Conservation (phyloP, 2,113 vertebrate species). For the Microcebus ravelobensis region DNA sequence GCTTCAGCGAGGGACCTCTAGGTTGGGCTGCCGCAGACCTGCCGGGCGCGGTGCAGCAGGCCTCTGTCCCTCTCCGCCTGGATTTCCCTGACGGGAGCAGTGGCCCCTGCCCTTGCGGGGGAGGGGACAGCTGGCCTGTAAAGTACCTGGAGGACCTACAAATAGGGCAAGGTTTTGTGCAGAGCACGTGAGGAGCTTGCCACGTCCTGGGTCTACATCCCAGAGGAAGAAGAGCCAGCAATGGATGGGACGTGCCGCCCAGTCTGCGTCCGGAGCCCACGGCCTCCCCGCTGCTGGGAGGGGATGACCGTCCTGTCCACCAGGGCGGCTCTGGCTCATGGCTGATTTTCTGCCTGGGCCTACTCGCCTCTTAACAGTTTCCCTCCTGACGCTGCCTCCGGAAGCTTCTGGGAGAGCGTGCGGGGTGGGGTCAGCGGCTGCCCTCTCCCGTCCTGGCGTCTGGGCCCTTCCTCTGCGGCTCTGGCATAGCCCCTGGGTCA, state of each 20-base stretch:
- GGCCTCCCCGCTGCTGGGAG: rapidly evolving
- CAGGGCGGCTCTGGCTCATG: not conserved
- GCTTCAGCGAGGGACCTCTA: not conserved
- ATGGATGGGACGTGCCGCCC: rapidly evolving
- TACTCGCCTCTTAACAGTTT: not conserved
- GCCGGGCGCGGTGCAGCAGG: too few relatives aligned
- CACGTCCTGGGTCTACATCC: not conserved
- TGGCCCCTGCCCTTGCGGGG: not conserved
- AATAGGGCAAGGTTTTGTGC: not conserved
- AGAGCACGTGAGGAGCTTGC: not conserved
- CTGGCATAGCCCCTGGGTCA: not conserved
- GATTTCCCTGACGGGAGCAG: not conserved
- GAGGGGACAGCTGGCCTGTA: not conserved
- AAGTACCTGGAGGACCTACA: not conserved
- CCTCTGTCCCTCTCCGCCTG: not conserved
- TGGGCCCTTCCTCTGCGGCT: not conserved
- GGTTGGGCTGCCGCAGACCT: too few relatives aligned
- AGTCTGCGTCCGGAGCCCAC: not conserved
- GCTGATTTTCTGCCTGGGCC: not conserved
- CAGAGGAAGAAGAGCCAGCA: not conserved
- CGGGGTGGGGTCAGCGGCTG: not conserved
- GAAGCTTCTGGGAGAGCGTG: not conserved
- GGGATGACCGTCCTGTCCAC: not conserved
- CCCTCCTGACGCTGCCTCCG: too few relatives aligned
- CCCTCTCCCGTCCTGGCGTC: too few relatives aligned